Evolutionary conservation across 2,797 vertebrate genomes (phyloP), one percentile per base, ranked within the genome.

Genomic region (Coregonus suidteri): DNA sequence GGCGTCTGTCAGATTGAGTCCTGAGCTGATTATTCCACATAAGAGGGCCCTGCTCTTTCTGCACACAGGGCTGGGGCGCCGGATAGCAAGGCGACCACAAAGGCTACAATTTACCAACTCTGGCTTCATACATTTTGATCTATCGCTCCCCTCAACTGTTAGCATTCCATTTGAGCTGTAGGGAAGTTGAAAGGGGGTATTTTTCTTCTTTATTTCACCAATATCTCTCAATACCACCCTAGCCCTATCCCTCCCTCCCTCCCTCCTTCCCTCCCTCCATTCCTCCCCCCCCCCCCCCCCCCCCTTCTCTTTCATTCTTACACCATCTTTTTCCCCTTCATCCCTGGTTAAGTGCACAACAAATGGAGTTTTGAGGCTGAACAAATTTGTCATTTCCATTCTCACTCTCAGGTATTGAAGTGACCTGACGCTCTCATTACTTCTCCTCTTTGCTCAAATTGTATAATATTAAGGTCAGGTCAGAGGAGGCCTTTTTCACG

Each of bases 401-500:
- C 76, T 69, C 56, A 85, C 90, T 80, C 90, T 88, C 88, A 94
- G 90, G 83, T 86, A 86, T 83, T 82, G 76, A 87, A 81, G 77
- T 84, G 85, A 89, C 82, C 92, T 89, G 81, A 83, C 87, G 74
- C 81, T 91, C 92, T 91, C 91, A 90, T 92, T 92, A 92, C 86
- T 85, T 90, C 86, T 87, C 89, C 78, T 93, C 81, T 85, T 87
- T 91, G 91, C 91, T 93, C 92, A 88, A 93, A 91, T 90, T 84
- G 90, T 92, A 88, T 90, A 95, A 93, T 91, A 94, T 93, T 92
- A 92, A 92, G 95, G 94, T 94, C 88, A 91, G 93, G 93, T 96
- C 95, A 95, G 92, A 91, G 86, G 91, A 92, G 90, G 93, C 73
- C 75, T 78, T 76, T 86, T 93, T 96, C 95, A 94, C 34, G 65